Conservation (phyloP, 2,113 vertebrate genomes). For the Cryptoleucopteryx plumbea region DNA sequence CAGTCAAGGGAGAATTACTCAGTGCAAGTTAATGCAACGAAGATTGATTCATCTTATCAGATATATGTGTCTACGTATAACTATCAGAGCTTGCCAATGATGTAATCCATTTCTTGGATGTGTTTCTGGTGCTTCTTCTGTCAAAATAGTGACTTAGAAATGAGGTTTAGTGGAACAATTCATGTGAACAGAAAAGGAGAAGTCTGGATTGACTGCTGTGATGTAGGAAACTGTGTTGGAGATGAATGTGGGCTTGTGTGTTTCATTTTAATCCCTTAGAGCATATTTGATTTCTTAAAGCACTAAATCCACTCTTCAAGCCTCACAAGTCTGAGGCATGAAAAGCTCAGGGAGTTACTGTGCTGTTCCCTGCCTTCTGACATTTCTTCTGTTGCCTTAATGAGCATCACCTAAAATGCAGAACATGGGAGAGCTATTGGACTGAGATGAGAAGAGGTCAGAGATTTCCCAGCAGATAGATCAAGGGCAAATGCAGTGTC, state of each 20-base stretch:
- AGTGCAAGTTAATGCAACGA: neutral
- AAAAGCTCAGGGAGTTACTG: neutral
- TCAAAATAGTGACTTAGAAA: neutral
- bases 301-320: neutral
- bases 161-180: neutral
- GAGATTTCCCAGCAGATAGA: neutral
- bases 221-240: neutral
- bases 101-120: neutral
- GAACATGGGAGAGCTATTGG: neutral
- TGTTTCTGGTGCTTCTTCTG: neutral
- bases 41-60: neutral
- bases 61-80: neutral
- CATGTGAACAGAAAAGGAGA: neutral
- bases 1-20: neutral
- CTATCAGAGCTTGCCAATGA: neutral
- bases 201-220: neutral
- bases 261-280: neutral
- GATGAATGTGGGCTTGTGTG: neutral
- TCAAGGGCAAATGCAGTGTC: neutral
- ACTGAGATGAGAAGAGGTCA: neutral
- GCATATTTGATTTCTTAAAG: neutral
- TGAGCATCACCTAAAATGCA: neutral
- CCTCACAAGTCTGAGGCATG: neutral
- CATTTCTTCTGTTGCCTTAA: neutral
- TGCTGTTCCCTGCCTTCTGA: neutral